Percentiles rank a stretch among this genome's conserved stretches.
Conservation (phyloP, 2,113 vertebrate species). For the Mystacornis crossleyi region DNA sequence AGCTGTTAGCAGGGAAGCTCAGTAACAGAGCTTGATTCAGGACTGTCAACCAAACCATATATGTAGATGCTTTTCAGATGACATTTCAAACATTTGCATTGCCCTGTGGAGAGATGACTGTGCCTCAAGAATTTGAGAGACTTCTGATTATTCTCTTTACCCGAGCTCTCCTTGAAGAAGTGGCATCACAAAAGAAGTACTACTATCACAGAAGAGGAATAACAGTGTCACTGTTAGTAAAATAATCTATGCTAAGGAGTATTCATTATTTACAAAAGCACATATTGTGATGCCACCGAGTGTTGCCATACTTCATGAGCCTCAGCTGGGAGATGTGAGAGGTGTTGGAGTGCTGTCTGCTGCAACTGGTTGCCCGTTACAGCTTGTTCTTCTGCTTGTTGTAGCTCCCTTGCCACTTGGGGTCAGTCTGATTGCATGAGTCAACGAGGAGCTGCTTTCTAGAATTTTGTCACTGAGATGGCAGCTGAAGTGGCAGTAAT, state of each 20-base stretch:
- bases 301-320: accelerated
- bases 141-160: neutral
- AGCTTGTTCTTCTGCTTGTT: neutral
- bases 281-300: neutral
- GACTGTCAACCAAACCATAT: neutral
- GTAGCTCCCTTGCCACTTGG: neutral
- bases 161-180: neutral
- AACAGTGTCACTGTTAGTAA: neutral
- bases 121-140: neutral
- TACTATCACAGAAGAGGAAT: neutral
- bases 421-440: neutral
- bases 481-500: neutral
- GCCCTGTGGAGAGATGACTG: neutral
- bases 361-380: neutral
- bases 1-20: neutral
- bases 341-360: neutral
- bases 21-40: neutral
- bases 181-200: neutral
- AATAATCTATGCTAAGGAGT: neutral
- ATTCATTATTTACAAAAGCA: neutral
- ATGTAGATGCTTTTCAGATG: neutral
- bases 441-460: neutral
- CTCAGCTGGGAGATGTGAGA: neutral
- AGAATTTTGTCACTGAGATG: neutral
- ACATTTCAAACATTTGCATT: neutral